Evolutionary conservation across 2,797 vertebrate genomes (phyloP).

Genomic region (Lateolabrax maculatus): DNA sequence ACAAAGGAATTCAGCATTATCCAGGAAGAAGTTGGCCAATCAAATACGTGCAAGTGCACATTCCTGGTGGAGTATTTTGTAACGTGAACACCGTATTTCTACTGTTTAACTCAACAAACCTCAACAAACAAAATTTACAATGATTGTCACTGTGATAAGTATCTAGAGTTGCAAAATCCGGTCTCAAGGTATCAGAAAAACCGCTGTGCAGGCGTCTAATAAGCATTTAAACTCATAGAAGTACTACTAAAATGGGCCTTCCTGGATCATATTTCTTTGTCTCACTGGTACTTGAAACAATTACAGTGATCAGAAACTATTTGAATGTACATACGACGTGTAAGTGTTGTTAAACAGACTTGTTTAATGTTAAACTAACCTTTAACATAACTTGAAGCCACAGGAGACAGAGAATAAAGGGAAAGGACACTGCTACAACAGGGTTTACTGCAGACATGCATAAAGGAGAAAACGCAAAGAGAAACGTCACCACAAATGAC

Average conservation of each 20-base stretch:
- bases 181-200: background rate
- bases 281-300: conserved; percentile 5
- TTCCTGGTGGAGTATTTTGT: background rate
- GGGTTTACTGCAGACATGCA: background rate
- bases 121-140: background rate
- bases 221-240: background rate
- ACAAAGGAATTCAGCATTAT: conserved; percentile 12
- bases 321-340: background rate
- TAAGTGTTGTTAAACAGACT: background rate
- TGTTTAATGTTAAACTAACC: background rate
- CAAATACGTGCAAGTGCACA: background rate
- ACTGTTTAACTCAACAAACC: background rate
- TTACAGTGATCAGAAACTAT: background rate
- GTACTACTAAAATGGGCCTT: background rate
- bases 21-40: background rate
- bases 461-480: conserved; percentile 4
- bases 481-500: conserved; percentile 32
- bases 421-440: background rate
- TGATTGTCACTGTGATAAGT: background rate
- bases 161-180: background rate
- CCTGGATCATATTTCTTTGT: background rate
- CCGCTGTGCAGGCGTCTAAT: background rate
- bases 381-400: conserved; percentile 11
- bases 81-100: background rate
- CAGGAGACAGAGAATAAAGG: background rate